Evolutionary conservation across 2,113 vertebrate genomes (phyloP).

Genomic region (Reinhardtius hippoglossoides): DNA sequence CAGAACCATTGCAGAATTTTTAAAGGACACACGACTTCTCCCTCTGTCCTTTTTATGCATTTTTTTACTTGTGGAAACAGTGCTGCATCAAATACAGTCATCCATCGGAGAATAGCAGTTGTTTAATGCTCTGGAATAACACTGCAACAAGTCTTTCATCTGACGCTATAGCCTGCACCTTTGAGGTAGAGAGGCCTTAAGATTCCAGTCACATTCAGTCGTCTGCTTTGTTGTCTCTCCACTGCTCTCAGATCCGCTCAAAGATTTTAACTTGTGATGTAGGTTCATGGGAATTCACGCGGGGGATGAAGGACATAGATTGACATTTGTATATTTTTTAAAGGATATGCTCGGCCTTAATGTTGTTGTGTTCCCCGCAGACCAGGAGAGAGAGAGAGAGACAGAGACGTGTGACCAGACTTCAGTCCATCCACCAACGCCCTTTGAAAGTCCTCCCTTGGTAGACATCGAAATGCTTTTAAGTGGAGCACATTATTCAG

Average conservation of each 20-base stretch:
- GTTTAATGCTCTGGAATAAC: constrained; percentile 16
- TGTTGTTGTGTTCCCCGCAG: constrained; percentile 57
- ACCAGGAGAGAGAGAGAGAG: constrained; percentile 7
- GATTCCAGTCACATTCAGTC: constrained; percentile 39
- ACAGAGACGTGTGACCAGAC: constrained; percentile 46
- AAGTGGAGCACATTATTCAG: constrained; percentile 28
- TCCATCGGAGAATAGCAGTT: neutral
- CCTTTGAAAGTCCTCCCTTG: constrained; percentile 40
- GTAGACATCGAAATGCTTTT: constrained; percentile 62
- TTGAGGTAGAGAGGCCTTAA: constrained; percentile 9
- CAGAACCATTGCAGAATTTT: neutral
- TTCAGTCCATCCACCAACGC: constrained; percentile 38
- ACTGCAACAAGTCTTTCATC: neutral
- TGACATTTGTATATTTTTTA: constrained; percentile 55
- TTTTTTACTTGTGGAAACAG: neutral
- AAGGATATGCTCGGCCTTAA: constrained; percentile 24
- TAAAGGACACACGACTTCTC: neutral
- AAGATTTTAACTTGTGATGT: constrained; percentile 45
- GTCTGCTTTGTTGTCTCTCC: neutral
- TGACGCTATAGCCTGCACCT: neutral
- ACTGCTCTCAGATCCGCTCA: constrained; percentile 23
- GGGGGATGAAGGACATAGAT: constrained; percentile 44
- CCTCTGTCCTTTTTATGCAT: neutral
- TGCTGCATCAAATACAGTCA: no score
- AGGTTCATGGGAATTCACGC: constrained; percentile 26